Evolutionary conservation across 2,888 invertebrate species (phyloP).

Genomic region (Liopterus haemorrhoidalis): DNA sequence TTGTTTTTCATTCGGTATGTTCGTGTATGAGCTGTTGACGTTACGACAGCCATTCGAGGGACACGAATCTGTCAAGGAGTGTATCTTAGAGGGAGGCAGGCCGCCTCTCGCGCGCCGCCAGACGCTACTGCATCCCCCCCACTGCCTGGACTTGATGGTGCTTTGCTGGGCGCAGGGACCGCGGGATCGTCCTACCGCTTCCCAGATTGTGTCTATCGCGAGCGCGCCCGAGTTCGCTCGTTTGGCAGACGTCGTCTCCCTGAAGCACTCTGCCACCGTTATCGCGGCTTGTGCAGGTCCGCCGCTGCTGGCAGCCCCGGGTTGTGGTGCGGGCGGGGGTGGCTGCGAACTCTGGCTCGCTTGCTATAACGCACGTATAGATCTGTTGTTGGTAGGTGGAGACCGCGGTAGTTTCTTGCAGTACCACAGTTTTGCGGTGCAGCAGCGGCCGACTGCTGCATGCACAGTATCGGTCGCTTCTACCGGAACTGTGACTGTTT

Average conservation of each 20-base stretch:
- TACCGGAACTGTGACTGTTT: constrained; percentile 67
- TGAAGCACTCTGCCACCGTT: constrained; percentile 63
- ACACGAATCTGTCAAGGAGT: constrained; percentile 94
- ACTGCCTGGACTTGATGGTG: constrained; percentile 90
- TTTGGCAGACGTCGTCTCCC: constrained; percentile 68
- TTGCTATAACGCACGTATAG: constrained; percentile 59
- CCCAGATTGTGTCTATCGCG: constrained; percentile 87
- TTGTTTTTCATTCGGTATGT: constrained; percentile 98
- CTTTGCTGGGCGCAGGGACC: constrained; percentile 90
- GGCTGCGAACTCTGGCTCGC: constrained; percentile 73
- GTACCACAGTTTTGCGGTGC: constrained; percentile 52
- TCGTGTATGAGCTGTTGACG: constrained; percentile 90
- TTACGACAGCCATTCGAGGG: constrained; percentile 93
- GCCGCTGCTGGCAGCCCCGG: not conserved
- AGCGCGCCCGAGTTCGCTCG: constrained; percentile 92
- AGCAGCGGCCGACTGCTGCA: constrained; percentile 61
- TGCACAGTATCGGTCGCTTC: too few species aligned
- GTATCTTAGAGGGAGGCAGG: constrained; percentile 89
- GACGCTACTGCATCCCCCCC: constrained; percentile 79
- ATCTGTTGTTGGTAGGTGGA: constrained; percentile 51
- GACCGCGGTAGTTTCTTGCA: constrained; percentile 57
- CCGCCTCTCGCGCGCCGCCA: constrained; percentile 78
- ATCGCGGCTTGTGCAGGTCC: constrained; percentile 55
- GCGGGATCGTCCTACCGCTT: constrained; percentile 84
- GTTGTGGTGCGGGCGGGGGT: constrained; percentile 50